Base-by-base conservation (phyloP, 2,888 invertebrate species). In the Chromoteleia sp. region DNA sequence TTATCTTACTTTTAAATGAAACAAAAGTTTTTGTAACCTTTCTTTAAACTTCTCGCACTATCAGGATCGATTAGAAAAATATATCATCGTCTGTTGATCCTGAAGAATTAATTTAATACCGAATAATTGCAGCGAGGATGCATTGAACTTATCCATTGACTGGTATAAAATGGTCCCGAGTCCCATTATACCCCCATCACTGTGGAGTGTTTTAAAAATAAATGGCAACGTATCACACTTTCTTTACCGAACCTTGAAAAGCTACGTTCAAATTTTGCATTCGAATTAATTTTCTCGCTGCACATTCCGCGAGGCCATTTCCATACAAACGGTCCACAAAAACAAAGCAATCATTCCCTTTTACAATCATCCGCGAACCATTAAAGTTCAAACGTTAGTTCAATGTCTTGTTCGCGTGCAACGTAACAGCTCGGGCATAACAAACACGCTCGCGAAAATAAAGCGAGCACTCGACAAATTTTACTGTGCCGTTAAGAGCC, bases 381-480 rank as follows among this genome's bases (percentile, higher is more conserved):
- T 79, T 74, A 41, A 79, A 74, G 67, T 61, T 61, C 52, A 68
- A 68, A 73, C 17, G 79, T 61, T 36, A 68, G 79, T 74, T 67
- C 54, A 74, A 74, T 45, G 79, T 79, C 68, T 79, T 74, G 61
- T 56, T 68, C 59, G 52, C 73, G 56, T 15, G 43, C 12, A 33
- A 33, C 33, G 33, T 21, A 58, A 58, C 30, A 65, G 29, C 25
- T 41, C 76, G 48, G 10, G 48, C 54, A 50, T 21, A 71, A 73
- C 71, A 71, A 73, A 58, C 65, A 17, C 41, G 19, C 41, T 61
- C 25, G 50, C 50, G 67, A 61, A 68, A 76, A 76, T 59, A 68
- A 68, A 41, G 17, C 50, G 61, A 73, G 43, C 61, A 14, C 41
- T 56, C 61, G 70, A 80, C 80, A 61, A 80, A 56, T 36, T 68